These are phyloP conservation scores for Hyposoter didymator DNA, from an alignment of 2,888 invertebrate genomes.

Conservation along the genomic window DNA sequence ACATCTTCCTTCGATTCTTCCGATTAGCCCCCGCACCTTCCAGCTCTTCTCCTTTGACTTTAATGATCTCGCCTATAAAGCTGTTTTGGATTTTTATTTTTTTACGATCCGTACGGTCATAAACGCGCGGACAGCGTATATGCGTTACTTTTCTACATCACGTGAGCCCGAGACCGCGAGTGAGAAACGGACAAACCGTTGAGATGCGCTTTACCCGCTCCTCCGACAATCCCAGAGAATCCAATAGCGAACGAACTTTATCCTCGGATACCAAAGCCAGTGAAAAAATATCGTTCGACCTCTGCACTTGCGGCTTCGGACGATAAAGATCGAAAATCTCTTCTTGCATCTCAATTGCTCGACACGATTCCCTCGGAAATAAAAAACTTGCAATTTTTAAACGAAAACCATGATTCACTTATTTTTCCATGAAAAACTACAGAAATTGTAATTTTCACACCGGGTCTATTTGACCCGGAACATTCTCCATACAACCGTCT, in stretches of 20 bases:
- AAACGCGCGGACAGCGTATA: conserved; percentile 70
- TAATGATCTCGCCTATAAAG: conserved; percentile 82
- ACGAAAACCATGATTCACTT: not conserved
- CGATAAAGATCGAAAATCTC: not conserved
- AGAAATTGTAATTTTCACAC: not conserved
- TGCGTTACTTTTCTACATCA: conserved; percentile 45
- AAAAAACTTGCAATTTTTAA: not conserved
- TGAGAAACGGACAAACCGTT: conserved; percentile 33
- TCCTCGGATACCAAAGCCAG: conserved; percentile 14
- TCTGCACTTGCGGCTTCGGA: not conserved
- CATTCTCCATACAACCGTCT: not conserved
- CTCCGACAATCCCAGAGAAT: conserved; percentile 11
- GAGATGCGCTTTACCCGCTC: conserved; percentile 47
- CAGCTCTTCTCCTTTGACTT: conserved; percentile 72
- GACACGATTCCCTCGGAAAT: not conserved
- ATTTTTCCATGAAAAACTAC: not conserved
- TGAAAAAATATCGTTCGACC: conserved; percentile 6
- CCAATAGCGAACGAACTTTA: conserved; percentile 14
- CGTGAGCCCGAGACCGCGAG: conserved; percentile 26
- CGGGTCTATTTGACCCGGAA: no score
- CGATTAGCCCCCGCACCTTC: conserved; percentile 50
- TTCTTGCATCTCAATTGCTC: not conserved
- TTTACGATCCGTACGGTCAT: conserved; percentile 74
- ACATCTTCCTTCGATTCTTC: conserved; percentile 73
- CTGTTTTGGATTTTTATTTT: conserved; percentile 81